These are phyloP conservation scores for Tachuris rubrigastra DNA, from an alignment of 2,113 vertebrate species.

Conservation along the genomic window DNA sequence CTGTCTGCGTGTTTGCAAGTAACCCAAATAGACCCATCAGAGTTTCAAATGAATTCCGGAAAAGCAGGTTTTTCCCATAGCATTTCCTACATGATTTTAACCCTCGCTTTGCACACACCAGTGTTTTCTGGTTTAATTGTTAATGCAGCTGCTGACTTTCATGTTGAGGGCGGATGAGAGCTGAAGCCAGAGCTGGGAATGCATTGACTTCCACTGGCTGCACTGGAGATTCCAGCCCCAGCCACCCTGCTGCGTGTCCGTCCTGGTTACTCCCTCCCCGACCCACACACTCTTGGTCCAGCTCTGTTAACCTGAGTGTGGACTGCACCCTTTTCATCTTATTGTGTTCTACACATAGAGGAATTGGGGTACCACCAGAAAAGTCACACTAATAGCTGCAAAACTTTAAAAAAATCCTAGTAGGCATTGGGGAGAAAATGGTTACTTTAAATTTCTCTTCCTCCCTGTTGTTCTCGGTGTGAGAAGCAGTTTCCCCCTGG, in stretches of 20 bases:
- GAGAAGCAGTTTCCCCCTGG: neutral
- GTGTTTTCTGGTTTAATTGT: neutral
- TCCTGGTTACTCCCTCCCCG: neutral
- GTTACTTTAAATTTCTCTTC: neutral
- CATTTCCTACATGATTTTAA: neutral
- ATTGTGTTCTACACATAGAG: neutral
- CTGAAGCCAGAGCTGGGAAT: neutral
- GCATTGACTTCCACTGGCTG: neutral
- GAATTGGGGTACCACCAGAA: neutral
- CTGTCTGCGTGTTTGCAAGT: neutral
- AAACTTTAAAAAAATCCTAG: neutral
- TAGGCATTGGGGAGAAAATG: fast-evolving
- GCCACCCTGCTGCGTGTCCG: fast-evolving
- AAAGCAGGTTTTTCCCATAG: neutral
- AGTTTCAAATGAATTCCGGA: neutral
- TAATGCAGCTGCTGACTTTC: neutral
- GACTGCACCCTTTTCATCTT: neutral
- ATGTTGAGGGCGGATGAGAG: neutral
- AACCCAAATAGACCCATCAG: slow-evolving; percentile 11
- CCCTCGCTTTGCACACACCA: neutral
- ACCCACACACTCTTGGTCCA: neutral
- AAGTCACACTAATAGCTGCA: neutral
- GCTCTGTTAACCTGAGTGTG: neutral
- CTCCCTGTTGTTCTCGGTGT: neutral
- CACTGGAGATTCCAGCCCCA: neutral